Conservation (phyloP, 2,888 invertebrate genomes). For the Operophtera brumata region DNA sequence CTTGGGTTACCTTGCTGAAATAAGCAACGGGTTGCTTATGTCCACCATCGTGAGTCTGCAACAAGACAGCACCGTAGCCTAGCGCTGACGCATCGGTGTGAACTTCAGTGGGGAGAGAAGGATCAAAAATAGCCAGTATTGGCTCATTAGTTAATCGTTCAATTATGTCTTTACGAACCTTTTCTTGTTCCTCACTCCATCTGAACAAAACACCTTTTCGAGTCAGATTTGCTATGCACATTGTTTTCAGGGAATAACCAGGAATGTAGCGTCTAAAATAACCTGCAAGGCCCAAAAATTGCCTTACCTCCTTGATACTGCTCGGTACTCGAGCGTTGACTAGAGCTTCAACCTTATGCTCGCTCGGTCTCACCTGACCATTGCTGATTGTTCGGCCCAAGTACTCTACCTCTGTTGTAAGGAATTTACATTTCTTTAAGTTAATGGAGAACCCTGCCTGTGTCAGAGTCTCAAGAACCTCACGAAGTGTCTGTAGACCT, state of each 20-base stretch:
- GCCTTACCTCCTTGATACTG: not conserved
- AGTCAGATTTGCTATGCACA: too few species aligned
- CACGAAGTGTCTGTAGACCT: not conserved
- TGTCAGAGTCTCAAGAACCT: conserved; percentile 3
- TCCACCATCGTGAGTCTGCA: too few species aligned
- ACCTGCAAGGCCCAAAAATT: not conserved
- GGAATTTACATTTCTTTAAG: conserved; percentile 22
- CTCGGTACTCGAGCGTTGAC: too few species aligned
- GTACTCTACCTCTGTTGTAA: conserved; percentile 33
- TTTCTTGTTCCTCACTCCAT: conserved; percentile 21
- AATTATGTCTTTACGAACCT: too few species aligned
- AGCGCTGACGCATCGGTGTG: too few species aligned
- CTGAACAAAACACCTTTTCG: too few species aligned
- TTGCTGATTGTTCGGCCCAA: too few species aligned
- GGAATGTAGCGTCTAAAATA: not conserved
- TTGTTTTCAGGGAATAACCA: not conserved
- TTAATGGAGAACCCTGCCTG: conserved; percentile 35
- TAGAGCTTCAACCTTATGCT: too few species aligned
- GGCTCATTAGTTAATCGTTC: conserved; percentile 30
- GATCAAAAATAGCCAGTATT: conserved; percentile 21
- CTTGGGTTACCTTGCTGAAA: too few species aligned
- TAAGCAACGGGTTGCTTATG: not conserved
- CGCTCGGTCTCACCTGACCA: too few species aligned
- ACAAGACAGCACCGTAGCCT: too few species aligned
- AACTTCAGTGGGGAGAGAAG: too few species aligned